These are phyloP conservation scores for Poicephalus gulielmi DNA, from an alignment of 2,113 vertebrate genomes.

Conservation along the genomic window DNA sequence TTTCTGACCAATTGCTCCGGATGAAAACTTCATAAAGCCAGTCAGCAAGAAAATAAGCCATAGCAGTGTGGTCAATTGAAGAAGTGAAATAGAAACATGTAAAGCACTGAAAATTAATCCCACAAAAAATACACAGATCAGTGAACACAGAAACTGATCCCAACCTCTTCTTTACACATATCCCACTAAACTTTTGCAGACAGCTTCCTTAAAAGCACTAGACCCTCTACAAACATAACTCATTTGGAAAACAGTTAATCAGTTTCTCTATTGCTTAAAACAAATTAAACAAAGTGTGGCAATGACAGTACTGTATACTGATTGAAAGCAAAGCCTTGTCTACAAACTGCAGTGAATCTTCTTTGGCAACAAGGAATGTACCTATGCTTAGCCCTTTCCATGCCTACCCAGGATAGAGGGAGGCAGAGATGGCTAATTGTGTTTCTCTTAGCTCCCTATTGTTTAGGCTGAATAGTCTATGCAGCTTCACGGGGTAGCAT, in stretches of 20 bases:
- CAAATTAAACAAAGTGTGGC: background rate
- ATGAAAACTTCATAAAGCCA: background rate
- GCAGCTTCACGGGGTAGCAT: background rate
- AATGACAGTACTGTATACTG: background rate
- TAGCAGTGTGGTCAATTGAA: background rate
- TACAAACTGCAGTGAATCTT: background rate
- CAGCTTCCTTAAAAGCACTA: background rate
- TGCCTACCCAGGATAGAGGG: fast-evolving
- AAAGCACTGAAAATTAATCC: background rate
- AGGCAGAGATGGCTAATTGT: background rate
- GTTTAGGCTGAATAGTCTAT: background rate
- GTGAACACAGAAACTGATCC: background rate
- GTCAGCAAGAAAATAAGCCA: background rate
- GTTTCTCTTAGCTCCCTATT: background rate
- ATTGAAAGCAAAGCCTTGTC: background rate
- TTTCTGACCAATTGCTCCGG: background rate
- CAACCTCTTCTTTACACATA: background rate
- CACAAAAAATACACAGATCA: background rate
- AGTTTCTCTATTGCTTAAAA: background rate
- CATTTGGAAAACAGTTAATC: background rate
- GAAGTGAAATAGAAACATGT: background rate
- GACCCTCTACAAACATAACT: background rate
- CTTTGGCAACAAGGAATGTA: background rate
- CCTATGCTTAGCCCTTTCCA: background rate
- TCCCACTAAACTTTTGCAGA: background rate